Evolutionary conservation across 2,113 vertebrate species (phyloP), one percentile per base, ranked within the genome.

Genomic region (Lasiurus borealis): DNA sequence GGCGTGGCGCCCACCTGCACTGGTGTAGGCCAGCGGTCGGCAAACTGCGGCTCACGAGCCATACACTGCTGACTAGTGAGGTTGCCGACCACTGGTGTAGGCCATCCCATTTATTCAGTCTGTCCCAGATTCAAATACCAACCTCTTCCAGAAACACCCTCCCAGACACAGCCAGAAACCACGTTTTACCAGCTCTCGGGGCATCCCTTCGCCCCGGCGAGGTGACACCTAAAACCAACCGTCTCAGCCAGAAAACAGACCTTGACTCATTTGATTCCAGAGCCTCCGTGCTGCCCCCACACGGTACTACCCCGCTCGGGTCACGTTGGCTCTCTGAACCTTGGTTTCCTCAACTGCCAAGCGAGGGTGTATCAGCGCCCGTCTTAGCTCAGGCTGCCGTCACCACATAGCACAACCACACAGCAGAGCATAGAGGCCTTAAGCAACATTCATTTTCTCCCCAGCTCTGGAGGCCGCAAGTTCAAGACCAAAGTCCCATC

Each of bases 221-320:
- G 31, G 1, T 66, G 52, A 31, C 18, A 4, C 5, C 0, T 21
- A 2, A 19, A 57, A 6, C 27, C 9, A 14, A 87, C 25, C 25
- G 0, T 69, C 36, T 10, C 46, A 10, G 57, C 25, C 62, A 15
- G 54, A 44, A 84, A 5, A 8, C 29, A 21, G n/a, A 40, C 10
- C 57, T 50, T 48, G 44, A 29, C 6, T 13, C 69, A 11, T 12
- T 19, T 10, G 25, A 16, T 16, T 36, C 31, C 57, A n/a, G n/a
- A 21, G 34, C 54, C 36, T 77, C 73, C 12, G 0, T 29, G 6
- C 44, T 40, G 23, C 6, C 34, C 36, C 87, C 48, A 40, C 0
- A 0, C 14, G 12, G 21, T 1, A 3, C 59, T 27, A 0, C 73
- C 29, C 77, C 14, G 0, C 48, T 59, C 16, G 2, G 25, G 36